Evolutionary conservation across 2,113 vertebrate species (phyloP), one percentile per base, ranked within the genome.

Genomic region (Micronycteris hirsuta): DNA sequence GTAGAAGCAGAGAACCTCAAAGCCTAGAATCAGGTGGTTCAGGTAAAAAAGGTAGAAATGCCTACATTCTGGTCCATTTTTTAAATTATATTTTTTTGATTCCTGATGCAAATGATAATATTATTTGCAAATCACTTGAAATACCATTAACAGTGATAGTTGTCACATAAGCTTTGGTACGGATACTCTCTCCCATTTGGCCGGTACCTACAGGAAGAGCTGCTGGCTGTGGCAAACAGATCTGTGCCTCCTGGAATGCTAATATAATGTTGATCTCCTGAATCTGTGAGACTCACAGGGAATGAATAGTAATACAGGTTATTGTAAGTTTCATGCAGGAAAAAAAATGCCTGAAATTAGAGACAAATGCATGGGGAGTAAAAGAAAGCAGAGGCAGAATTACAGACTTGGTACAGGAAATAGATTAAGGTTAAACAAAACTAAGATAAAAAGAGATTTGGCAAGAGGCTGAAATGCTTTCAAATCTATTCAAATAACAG

Each of bases 371-470:
- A 76, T 54, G 26, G 52, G 65, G 43, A 67, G 76, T 76, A 85
- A 94, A 89, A 85, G 65, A 89, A 68, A 86, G 43, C 38, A 22
- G 16, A 89, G 36, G 33, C 52, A 82, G 92, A 97, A 89, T 86
- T 92, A 68, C 36, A 81, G 92, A 56, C 24, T 94, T 85, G 63
- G 31, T 70, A 76, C 33, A 85, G 49, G 49, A 94, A 97, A 94
- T 26, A 94, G 89, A 94, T 92, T 89, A 89, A 86, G 33, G 92
- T 56, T 97, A 41, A 92, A 78, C 70, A 92, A 95, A 84, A 81
- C 54, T 56, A 58, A 94, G 77, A 95, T 80, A 92, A 94, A 84
- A 91, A 84, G 88, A 89, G 65, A 89, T 89, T 94, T 80, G 31
- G 11, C 47, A 86, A 70, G 33, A 54, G 0, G 13, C 47, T 86